Percentiles rank a stretch among this genome's conserved stretches.
phyloP scores from a whole-genome alignment of 2,888 invertebrate species.

The Desoria tigrina region DNA sequence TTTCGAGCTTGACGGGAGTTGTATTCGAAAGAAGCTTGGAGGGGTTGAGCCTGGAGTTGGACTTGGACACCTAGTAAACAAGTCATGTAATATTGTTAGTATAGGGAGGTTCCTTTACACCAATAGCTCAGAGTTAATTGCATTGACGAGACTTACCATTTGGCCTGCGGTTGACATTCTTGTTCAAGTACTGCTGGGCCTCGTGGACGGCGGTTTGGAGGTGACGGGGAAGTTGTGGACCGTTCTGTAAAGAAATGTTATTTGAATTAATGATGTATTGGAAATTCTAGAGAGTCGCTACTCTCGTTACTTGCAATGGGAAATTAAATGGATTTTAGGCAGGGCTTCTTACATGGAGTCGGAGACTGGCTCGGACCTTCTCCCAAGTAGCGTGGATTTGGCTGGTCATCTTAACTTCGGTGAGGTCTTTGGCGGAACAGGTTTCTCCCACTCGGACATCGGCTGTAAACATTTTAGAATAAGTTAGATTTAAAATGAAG shows the following conservation, averaged over 20 bases:
- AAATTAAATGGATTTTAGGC: no score
- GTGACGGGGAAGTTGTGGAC: neutral
- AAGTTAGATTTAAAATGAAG: neutral
- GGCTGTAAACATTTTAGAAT: neutral
- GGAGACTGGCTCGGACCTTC: neutral
- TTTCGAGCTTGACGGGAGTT: no score
- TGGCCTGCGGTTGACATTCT: no score
- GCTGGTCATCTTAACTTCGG: neutral
- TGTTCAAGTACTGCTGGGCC: neutral
- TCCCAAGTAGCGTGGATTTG: neutral
- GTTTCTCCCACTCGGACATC: neutral
- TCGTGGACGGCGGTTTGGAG: neutral
- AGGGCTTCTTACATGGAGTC: neutral
- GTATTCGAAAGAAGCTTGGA: neutral
- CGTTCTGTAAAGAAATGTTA: neutral
- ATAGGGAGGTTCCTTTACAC: neutral
- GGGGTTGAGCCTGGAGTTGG: constrained; percentile 5
- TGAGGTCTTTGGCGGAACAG: neutral
- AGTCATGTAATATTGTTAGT: neutral
- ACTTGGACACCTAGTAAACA: neutral
- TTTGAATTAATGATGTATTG: no score
- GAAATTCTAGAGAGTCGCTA: no score
- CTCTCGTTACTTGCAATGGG: no score
- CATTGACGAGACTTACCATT: neutral
- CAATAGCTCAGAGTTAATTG: no score